Evolutionary conservation across 2,888 invertebrate species (phyloP).

Genomic region (Aporophyla nigra): DNA sequence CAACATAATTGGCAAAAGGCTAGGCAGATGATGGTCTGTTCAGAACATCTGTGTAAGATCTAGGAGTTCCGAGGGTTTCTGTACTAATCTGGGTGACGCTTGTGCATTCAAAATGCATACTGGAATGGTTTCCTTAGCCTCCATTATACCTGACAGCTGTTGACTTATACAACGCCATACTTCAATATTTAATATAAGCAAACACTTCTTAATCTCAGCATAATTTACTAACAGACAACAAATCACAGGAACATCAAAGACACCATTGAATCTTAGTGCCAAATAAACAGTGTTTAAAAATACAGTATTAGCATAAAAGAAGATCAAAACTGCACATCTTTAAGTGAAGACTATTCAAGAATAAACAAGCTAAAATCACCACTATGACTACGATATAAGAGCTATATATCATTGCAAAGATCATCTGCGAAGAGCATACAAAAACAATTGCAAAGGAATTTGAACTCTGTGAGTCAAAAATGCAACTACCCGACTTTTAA

Average conservation of each 20-base stretch:
- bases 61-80: no score
- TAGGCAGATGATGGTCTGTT: no score
- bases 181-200: background rate
- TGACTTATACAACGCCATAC: background rate
- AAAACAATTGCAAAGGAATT: conserved; percentile 1
- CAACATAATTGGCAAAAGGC: no score
- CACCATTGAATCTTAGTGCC: conserved; percentile 15
- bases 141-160: background rate
- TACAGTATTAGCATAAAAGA: background rate
- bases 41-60: no score
- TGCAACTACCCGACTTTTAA: background rate
- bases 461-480: background rate
- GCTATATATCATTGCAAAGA: background rate
- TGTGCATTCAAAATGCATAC: no score
- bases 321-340: background rate
- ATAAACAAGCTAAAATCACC: conserved; percentile 1
- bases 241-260: background rate
- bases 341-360: background rate
- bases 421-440: background rate
- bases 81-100: no score
- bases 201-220: conserved; percentile 31
- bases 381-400: background rate
- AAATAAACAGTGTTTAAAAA: conserved; percentile 23
- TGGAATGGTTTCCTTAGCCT: no score
- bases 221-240: conserved; percentile 17